Percentiles rank a stretch among this genome's conserved stretches.
Conservation (phyloP, 2,113 vertebrate genomes). For the Quiscalus mexicanus region DNA sequence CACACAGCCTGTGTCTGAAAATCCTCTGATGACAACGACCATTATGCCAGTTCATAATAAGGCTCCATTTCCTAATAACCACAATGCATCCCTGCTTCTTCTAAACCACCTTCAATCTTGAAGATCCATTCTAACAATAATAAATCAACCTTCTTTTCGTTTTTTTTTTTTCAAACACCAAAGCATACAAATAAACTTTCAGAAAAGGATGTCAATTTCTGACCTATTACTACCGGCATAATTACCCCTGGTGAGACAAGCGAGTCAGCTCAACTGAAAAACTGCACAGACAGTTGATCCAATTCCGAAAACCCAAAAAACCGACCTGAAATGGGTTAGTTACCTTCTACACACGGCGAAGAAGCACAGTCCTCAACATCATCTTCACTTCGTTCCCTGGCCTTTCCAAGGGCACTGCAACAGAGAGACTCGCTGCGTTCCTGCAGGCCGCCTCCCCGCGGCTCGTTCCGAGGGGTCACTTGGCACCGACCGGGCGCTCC, state of each 20-base stretch:
- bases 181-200: background rate
- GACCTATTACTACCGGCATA: background rate
- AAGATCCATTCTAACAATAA: background rate
- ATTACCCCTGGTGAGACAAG: background rate
- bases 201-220: background rate
- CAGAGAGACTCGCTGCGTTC: background rate
- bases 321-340: background rate
- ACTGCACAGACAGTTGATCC: background rate
- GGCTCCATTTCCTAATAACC: background rate
- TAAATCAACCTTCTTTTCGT: background rate
- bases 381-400: background rate
- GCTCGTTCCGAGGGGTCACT: background rate
- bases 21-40: background rate
- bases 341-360: conserved; percentile 67
- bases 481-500: background rate
- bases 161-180: background rate
- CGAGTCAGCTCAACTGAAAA: background rate
- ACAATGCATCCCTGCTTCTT: background rate
- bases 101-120: background rate
- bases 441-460: background rate
- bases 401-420: conserved; percentile 52
- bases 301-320: background rate
- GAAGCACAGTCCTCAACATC: background rate
- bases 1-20: background rate
- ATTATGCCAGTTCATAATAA: background rate